Conservation (phyloP, 1,140 invertebrate genomes). For the Psilanteris sp. region DNA sequence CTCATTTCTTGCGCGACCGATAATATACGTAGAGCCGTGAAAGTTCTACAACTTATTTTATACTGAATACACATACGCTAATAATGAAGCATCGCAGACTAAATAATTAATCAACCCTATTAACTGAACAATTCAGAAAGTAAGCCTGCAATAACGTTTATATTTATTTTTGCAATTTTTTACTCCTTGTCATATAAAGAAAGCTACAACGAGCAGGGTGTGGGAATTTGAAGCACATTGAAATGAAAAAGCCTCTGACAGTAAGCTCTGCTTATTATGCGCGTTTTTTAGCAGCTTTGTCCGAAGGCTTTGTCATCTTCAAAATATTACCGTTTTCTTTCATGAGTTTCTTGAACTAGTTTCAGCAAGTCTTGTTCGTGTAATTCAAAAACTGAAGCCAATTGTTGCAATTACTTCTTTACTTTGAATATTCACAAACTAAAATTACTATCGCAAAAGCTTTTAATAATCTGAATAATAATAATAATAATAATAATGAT, state of each 20-base stretch:
- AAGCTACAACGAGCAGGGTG: slow-evolving; percentile 27
- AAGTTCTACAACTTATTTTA: slow-evolving; percentile 20
- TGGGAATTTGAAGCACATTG: slow-evolving; percentile 32
- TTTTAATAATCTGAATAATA: no score
- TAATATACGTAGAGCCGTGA: background rate
- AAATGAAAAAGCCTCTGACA: slow-evolving; percentile 45
- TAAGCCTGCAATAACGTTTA: slow-evolving; percentile 26
- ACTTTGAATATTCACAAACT: background rate
- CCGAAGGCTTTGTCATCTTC: slow-evolving; percentile 45
- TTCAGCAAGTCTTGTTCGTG: slow-evolving; percentile 12
- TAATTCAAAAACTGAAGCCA: slow-evolving; percentile 4
- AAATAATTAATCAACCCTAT: slow-evolving; percentile 34
- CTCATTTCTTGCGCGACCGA: background rate
- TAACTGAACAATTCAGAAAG: slow-evolving; percentile 43
- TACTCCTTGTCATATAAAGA: slow-evolving; percentile 41
- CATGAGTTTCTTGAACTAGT: slow-evolving; percentile 29
- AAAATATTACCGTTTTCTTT: slow-evolving; percentile 51
- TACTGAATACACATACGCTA: slow-evolving; percentile 24
- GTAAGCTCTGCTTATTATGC: slow-evolving; percentile 48
- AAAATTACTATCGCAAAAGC: background rate
- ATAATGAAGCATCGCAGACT: slow-evolving; percentile 33
- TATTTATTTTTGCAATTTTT: slow-evolving; percentile 36
- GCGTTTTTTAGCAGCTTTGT: slow-evolving; percentile 52
- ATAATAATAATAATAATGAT: no score
- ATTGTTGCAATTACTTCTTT: slow-evolving; percentile 27